phyloP scores from a whole-genome alignment of 1,140 invertebrate species.

The Leptoteleia sp. region DNA sequence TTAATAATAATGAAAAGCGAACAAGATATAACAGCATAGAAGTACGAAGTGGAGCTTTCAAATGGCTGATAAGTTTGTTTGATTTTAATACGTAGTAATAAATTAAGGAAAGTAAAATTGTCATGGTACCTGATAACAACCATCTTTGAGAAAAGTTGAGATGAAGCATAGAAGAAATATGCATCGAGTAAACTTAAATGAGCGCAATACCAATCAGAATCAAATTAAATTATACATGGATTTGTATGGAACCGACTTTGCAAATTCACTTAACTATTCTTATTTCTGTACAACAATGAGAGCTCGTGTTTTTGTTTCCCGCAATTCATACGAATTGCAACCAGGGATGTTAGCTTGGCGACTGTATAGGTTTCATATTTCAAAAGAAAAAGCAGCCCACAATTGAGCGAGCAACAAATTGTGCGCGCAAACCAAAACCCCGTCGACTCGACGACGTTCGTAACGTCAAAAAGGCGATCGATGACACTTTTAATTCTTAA shows the following conservation, averaged over 20 bases:
- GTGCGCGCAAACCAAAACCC: slow-evolving; percentile 35
- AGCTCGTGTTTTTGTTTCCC: slow-evolving; percentile 1
- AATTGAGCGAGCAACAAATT: slow-evolving; percentile 8
- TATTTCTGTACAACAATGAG: slow-evolving; percentile 8
- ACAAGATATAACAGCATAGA: too few relatives aligned
- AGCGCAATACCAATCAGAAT: background rate
- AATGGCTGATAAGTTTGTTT: too few relatives aligned
- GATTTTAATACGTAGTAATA: too few relatives aligned
- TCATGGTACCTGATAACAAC: too few relatives aligned
- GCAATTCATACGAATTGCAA: slow-evolving; percentile 13
- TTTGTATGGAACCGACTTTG: background rate
- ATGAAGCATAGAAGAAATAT: too few relatives aligned
- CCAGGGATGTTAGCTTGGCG: slow-evolving; percentile 23
- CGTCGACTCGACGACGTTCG: slow-evolving; percentile 16
- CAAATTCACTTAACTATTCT: slow-evolving; percentile 15
- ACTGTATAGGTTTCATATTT: slow-evolving; percentile 7
- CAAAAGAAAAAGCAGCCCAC: slow-evolving; percentile 16
- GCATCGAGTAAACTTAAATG: background rate
- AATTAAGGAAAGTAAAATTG: too few relatives aligned
- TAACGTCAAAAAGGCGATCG: slow-evolving; percentile 62
- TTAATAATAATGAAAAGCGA: too few relatives aligned
- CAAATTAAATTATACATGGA: slow-evolving; percentile 17
- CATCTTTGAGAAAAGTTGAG: too few relatives aligned
- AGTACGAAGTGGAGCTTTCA: too few relatives aligned
- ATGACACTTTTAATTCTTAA: slow-evolving; percentile 67